A percentile compares a stretch with the other conserved stretches of the same genome.
Evolutionary conservation across 2,888 invertebrate genomes (phyloP).

Genomic region (Melinaea marsaeus): DNA sequence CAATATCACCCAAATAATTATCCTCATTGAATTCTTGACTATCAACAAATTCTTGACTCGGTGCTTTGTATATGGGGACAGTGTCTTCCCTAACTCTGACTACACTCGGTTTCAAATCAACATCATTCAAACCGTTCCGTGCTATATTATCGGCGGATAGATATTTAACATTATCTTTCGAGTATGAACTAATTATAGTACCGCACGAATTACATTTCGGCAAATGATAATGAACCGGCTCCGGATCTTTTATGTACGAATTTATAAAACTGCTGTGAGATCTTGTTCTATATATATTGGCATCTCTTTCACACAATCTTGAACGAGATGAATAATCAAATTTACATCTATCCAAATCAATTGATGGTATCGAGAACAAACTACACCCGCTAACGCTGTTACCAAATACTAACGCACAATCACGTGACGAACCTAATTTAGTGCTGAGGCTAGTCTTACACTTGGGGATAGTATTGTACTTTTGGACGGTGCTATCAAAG

Average conservation of each 20-base stretch:
- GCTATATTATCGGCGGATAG: slow-evolving; percentile 57
- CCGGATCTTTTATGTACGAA: slow-evolving; percentile 57
- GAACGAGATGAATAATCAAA: slow-evolving; percentile 49
- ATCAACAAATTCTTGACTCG: slow-evolving; percentile 56
- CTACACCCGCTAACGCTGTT: slow-evolving; percentile 56
- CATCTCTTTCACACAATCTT: slow-evolving; percentile 35
- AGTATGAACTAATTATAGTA: slow-evolving; percentile 45
- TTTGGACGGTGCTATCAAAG: slow-evolving; percentile 51
- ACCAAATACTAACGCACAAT: slow-evolving; percentile 38
- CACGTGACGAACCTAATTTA: slow-evolving; percentile 37
- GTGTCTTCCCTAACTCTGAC: slow-evolving; percentile 49
- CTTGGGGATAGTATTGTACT: slow-evolving; percentile 54
- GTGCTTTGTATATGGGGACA: slow-evolving; percentile 47
- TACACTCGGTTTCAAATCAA: slow-evolving; percentile 30
- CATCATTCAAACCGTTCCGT: slow-evolving; percentile 46
- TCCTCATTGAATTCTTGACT: slow-evolving; percentile 71
- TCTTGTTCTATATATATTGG: slow-evolving; percentile 54
- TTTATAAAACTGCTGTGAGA: slow-evolving; percentile 68
- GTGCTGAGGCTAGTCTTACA: slow-evolving; percentile 58
- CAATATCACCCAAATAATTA: slow-evolving; percentile 59
- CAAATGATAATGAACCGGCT: slow-evolving; percentile 65
- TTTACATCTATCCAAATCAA: slow-evolving; percentile 61
- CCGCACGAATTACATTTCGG: slow-evolving; percentile 60
- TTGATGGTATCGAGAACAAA: slow-evolving; percentile 58
- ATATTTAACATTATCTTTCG: slow-evolving; percentile 37